A percentile compares a stretch with the other conserved stretches of the same genome.
Evolutionary conservation across 1,140 invertebrate species (phyloP).

Genomic region (Cyphomyrmex costatus): DNA sequence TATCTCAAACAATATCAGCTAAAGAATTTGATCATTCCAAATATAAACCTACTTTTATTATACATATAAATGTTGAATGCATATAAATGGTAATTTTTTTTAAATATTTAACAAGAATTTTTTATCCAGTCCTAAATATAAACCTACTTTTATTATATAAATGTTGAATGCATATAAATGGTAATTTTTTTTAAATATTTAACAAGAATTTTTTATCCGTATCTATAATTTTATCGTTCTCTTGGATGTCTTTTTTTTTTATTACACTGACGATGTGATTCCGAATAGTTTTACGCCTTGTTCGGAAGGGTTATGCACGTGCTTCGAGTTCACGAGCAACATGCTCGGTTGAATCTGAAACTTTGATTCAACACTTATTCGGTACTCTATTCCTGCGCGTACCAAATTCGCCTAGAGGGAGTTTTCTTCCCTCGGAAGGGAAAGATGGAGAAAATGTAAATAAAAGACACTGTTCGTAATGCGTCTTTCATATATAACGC

Average conservation of each 20-base stretch:
- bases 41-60: not conserved
- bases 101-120: not conserved
- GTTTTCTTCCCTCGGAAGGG: not conserved
- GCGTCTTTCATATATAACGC: constrained; percentile 30
- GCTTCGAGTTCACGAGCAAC: constrained; percentile 16
- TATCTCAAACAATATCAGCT: not conserved
- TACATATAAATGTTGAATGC: not conserved
- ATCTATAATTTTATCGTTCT: not conserved
- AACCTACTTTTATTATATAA: not conserved
- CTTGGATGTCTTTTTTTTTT: not conserved
- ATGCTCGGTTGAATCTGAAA: constrained; percentile 34
- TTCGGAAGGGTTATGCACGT: constrained; percentile 5
- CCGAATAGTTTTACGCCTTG: constrained; percentile 37
- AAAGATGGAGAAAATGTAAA: constrained; percentile 34
- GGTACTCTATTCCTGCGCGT: constrained; percentile 3
- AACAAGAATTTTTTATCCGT: not conserved
- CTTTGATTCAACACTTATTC: constrained; percentile 51
- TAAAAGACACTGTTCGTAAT: constrained; percentile 46
- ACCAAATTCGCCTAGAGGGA: constrained; percentile 20
- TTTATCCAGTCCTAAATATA: too few species aligned
- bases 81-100: not conserved
- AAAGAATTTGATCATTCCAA: not conserved
- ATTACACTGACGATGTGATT: not conserved
- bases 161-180: not conserved
- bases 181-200: not conserved